phyloP scores from a whole-genome alignment of 2,113 vertebrate genomes.

The Pundamilia nyererei region DNA sequence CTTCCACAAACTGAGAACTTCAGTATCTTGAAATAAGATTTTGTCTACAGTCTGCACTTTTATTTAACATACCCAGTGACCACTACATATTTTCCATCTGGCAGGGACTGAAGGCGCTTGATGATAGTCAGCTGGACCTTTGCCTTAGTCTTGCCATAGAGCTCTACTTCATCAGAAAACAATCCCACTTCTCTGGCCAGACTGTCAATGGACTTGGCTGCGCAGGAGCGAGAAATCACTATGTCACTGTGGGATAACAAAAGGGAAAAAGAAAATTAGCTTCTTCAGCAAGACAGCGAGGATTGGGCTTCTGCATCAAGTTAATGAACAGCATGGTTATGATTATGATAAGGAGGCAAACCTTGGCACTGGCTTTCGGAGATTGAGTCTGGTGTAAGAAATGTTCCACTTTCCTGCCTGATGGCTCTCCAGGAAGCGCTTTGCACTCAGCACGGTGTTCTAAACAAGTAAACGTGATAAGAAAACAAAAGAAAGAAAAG shows the following conservation, averaged over 20 bases:
- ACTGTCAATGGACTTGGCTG: conserved; percentile 79
- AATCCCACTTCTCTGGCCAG: conserved; percentile 85
- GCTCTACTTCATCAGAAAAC: conserved; percentile 84
- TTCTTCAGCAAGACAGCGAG: not conserved
- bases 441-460: conserved; percentile 92
- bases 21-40: not conserved
- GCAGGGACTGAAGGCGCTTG: conserved; percentile 79
- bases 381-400: conserved; percentile 77
- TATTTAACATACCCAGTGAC: conserved; percentile 85
- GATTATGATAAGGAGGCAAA: conserved; percentile 30
- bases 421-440: conserved; percentile 80
- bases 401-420: conserved; percentile 86
- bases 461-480: conserved; percentile 33
- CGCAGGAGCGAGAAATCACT: conserved; percentile 83
- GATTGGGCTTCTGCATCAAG: not conserved
- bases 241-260: conserved; percentile 79
- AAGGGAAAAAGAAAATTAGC: not conserved
- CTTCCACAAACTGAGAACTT: not conserved
- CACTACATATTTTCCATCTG: conserved; percentile 92
- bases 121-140: conserved; percentile 83
- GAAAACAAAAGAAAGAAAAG: not conserved
- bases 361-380: conserved; percentile 88
- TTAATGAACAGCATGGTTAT: not conserved
- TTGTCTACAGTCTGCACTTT: accelerated
- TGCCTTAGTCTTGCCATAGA: conserved; percentile 91